Percentiles rank a stretch among this genome's conserved stretches.
These are phyloP conservation scores for Drosophila pruinosa DNA, from an alignment of 1,140 invertebrate genomes.

Conservation along the genomic window DNA sequence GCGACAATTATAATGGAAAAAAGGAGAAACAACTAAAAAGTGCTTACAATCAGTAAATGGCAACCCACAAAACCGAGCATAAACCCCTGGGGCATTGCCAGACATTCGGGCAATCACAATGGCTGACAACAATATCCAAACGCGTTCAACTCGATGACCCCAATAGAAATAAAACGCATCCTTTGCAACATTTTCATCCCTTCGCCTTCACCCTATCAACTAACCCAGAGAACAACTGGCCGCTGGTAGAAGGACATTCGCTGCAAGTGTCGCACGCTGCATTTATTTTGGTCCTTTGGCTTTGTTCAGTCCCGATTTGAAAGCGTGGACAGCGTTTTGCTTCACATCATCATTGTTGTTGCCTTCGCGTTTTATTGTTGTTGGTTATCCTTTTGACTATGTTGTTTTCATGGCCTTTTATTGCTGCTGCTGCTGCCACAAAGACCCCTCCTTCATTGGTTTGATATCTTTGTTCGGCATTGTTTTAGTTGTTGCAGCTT, in stretches of 20 bases:
- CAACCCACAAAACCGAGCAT: slow-evolving; percentile 7
- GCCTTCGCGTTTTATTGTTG: slow-evolving; percentile 61
- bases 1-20: slow-evolving; percentile 34
- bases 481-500: slow-evolving; percentile 41
- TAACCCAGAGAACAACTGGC: slow-evolving; percentile 12
- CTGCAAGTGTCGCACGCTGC: slow-evolving; percentile 70
- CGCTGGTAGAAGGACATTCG: slow-evolving; percentile 65
- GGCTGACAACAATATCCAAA: slow-evolving; percentile 59
- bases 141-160: slow-evolving; percentile 71
- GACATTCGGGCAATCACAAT: slow-evolving; percentile 49
- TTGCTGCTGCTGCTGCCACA: slow-evolving; percentile 8
- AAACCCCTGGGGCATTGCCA: slow-evolving; percentile 1
- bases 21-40: slow-evolving; percentile 6
- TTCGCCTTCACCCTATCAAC: slow-evolving; percentile 1
- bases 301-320: slow-evolving; percentile 18
- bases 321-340: slow-evolving; percentile 5
- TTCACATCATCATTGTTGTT: slow-evolving; percentile 27
- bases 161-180: slow-evolving; percentile 79
- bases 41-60: slow-evolving; percentile 4
- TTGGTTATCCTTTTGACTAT: slow-evolving; percentile 71
- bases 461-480: slow-evolving; percentile 34
- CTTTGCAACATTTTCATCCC: slow-evolving; percentile 51
- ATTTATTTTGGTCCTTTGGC: slow-evolving; percentile 60
- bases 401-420: slow-evolving; percentile 63
- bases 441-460: neutral